Conservation (phyloP, 2,797 vertebrate genomes). For the Eutrigla gurnardus region DNA sequence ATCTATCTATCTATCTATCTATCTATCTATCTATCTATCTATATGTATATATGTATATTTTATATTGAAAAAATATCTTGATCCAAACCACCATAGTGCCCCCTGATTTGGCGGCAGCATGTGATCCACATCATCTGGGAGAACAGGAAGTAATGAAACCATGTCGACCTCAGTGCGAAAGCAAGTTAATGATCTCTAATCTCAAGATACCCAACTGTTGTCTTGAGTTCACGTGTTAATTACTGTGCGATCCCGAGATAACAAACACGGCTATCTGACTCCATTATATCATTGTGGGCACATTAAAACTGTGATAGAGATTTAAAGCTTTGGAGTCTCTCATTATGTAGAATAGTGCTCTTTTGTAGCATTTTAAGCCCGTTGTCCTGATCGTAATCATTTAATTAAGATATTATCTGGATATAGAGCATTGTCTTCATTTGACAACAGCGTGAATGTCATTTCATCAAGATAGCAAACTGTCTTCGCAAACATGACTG, state of each 20-base stretch:
- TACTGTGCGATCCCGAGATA: constrained; percentile 3
- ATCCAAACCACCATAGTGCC: not conserved
- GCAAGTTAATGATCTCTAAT: constrained; percentile 44
- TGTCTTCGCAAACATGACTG: not conserved
- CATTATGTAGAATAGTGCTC: not conserved
- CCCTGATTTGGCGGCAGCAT: no score
- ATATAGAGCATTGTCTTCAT: constrained; percentile 6
- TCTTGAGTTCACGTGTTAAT: constrained; percentile 55
- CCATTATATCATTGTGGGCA: constrained; percentile 25
- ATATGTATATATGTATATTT: no score
- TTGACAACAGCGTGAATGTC: constrained; percentile 1
- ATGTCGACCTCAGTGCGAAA: constrained; percentile 9
- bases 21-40: no score
- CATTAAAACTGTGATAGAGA: constrained; percentile 14
- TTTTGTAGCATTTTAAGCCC: not conserved
- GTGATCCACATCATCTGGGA: not conserved
- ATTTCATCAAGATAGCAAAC: constrained; percentile 26
- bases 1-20: no score
- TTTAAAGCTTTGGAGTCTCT: not conserved
- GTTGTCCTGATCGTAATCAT: not conserved
- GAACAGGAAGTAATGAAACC: constrained; percentile 5
- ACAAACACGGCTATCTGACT: constrained; percentile 17
- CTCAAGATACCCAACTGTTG: constrained; percentile 17
- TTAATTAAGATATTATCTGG: not conserved
- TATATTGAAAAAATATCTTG: not conserved